Percentiles rank a stretch among this genome's conserved stretches.
Evolutionary conservation across 2,797 vertebrate species (phyloP).

Genomic region (Falco naumanni): DNA sequence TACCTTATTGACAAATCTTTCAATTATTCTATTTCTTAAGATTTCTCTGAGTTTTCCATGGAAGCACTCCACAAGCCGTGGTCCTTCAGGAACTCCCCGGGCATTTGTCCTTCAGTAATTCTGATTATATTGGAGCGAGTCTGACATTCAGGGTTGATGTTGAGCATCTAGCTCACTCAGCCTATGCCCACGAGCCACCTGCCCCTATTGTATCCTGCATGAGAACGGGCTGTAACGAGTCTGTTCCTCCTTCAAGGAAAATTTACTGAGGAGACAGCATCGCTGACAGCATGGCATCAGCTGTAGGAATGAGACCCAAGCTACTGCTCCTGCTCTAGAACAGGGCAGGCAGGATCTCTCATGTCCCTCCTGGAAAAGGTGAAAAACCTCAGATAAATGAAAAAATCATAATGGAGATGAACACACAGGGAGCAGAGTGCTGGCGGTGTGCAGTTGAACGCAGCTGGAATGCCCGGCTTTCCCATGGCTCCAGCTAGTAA

Average conservation of each 20-base stretch:
- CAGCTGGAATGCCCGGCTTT: neutral
- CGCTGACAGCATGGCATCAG: neutral
- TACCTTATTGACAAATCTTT: neutral
- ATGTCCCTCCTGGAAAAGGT: neutral
- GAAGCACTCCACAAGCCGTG: neutral
- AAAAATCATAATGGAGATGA: neutral
- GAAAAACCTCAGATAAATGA: neutral
- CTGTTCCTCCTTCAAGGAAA: neutral
- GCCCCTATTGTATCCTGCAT: neutral
- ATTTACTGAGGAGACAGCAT: neutral
- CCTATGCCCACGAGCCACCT: neutral
- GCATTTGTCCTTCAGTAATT: neutral
- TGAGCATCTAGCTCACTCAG: neutral
- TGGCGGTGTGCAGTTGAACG: rapidly evolving
- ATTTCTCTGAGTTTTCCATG: neutral
- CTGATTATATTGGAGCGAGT: neutral
- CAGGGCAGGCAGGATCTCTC: neutral
- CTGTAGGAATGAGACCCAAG: neutral
- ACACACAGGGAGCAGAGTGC: neutral
- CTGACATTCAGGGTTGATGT: neutral
- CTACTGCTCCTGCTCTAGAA: neutral
- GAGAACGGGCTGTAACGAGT: neutral
- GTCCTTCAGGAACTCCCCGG: neutral
- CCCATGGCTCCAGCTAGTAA: neutral
- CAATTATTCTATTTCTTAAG: neutral